phyloP scores from a whole-genome alignment of 2,888 invertebrate genomes.

The Aphrophora alni region DNA sequence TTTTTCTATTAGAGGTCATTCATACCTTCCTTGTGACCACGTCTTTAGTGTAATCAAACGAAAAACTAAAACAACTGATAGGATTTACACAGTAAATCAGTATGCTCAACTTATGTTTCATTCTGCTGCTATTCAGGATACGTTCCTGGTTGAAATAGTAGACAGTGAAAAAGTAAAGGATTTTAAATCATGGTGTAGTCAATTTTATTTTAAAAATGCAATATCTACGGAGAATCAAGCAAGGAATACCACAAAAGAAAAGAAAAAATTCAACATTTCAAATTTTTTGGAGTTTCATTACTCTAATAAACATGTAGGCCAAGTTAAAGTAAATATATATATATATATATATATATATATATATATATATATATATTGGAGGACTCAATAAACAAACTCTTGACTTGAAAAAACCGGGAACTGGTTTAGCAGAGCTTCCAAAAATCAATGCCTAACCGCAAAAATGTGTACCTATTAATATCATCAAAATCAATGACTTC shows the following conservation, averaged over 20 bases:
- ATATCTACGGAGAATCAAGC: slow-evolving; percentile 19
- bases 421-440: background rate
- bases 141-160: slow-evolving; percentile 6
- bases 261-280: background rate
- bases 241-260: background rate
- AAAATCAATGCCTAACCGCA: background rate
- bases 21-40: slow-evolving; percentile 21
- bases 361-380: slow-evolving; percentile 17
- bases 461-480: slow-evolving; percentile 16
- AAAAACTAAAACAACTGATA: slow-evolving; percentile 26
- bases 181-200: slow-evolving; percentile 24
- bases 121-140: background rate
- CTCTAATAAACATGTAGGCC: slow-evolving; percentile 9
- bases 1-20: slow-evolving; percentile 30
- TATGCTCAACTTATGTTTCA: slow-evolving; percentile 16
- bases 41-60: slow-evolving; percentile 23
- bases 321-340: slow-evolving; percentile 3
- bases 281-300: slow-evolving; percentile 21
- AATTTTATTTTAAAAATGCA: slow-evolving; percentile 6
- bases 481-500: slow-evolving; percentile 12
- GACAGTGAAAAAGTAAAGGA: background rate
- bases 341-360: slow-evolving; percentile 11
- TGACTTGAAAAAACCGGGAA: slow-evolving; percentile 3
- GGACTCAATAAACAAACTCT: slow-evolving; percentile 23
- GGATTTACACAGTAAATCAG: slow-evolving; percentile 27